Evolutionary conservation across 2,888 invertebrate genomes (phyloP).

Genomic region (Tetragonula carbonaria): DNA sequence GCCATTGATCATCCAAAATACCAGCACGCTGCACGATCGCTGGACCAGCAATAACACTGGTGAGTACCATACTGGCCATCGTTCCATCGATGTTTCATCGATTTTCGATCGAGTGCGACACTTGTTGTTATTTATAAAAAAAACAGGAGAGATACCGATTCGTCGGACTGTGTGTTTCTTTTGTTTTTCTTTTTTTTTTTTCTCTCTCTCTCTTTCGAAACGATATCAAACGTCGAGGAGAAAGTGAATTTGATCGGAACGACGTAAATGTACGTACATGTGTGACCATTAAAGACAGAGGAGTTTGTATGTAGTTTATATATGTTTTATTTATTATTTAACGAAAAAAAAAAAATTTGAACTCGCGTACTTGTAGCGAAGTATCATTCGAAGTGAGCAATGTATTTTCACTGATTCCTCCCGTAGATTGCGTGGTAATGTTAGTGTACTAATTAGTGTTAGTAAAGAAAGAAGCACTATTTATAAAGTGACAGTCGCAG

Average conservation of each 20-base stretch:
- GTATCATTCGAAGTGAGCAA: background rate
- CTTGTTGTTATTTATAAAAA: background rate
- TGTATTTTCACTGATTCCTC: background rate
- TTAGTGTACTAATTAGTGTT: too few relatives aligned
- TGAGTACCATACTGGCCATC: slow-evolving; percentile 6
- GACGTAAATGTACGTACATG: background rate
- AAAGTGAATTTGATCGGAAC: background rate
- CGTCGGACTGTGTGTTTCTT: background rate
- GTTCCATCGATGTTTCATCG: background rate
- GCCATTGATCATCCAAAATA: slow-evolving; percentile 14
- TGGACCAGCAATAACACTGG: slow-evolving; percentile 35
- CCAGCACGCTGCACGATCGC: background rate
- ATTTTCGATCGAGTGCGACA: slow-evolving; percentile 2
- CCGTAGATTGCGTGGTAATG: too few relatives aligned
- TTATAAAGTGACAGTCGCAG: background rate
- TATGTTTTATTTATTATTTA: too few relatives aligned
- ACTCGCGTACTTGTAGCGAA: too few relatives aligned
- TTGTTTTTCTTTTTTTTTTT: too few relatives aligned
- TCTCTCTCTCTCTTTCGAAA: background rate
- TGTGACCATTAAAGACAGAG: background rate
- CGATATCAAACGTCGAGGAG: background rate
- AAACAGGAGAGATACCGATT: background rate
- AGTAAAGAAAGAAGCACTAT: background rate
- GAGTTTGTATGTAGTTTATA: background rate
- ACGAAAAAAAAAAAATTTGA: too few relatives aligned